These are phyloP conservation scores for Emberiza fucata DNA, from an alignment of 2,113 vertebrate species.

Conservation along the genomic window DNA sequence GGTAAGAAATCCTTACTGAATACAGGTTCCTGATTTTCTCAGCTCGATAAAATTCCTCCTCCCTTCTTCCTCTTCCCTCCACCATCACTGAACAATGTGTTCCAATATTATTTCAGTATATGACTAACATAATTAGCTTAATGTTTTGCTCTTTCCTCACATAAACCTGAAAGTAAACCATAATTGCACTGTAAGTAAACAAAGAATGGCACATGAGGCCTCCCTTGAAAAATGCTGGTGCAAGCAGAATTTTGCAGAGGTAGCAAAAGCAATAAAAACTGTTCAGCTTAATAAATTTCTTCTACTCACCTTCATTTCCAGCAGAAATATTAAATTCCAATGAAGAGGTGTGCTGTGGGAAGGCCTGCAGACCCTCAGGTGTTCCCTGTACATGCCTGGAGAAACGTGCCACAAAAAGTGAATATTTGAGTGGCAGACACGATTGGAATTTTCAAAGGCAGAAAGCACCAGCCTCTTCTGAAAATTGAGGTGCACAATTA, in stretches of 20 bases:
- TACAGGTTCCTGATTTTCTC: not conserved
- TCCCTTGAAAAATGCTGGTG: not conserved
- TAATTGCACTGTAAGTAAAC: not conserved
- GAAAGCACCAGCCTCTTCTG: not conserved
- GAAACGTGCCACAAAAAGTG: not conserved
- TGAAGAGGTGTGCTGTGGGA: not conserved
- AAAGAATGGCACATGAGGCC: not conserved
- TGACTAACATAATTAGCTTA: not conserved
- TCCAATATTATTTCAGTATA: constrained; percentile 19
- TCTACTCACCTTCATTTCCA: not conserved
- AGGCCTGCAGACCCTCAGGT: not conserved
- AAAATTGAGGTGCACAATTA: not conserved
- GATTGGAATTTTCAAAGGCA: not conserved
- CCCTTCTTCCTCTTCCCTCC: not conserved
- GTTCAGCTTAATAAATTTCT: not conserved
- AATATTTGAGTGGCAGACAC: not conserved
- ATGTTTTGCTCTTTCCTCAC: constrained; percentile 4
- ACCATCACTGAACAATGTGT: not conserved
- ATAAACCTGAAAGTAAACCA: not conserved
- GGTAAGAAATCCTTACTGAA: not conserved
- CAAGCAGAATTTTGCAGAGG: not conserved
- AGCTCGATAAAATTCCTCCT: not conserved
- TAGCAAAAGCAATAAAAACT: not conserved
- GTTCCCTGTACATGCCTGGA: not conserved
- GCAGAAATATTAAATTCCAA: not conserved